Conservation (phyloP, 2,113 vertebrate genomes). For the Girardinichthys multiradiatus region DNA sequence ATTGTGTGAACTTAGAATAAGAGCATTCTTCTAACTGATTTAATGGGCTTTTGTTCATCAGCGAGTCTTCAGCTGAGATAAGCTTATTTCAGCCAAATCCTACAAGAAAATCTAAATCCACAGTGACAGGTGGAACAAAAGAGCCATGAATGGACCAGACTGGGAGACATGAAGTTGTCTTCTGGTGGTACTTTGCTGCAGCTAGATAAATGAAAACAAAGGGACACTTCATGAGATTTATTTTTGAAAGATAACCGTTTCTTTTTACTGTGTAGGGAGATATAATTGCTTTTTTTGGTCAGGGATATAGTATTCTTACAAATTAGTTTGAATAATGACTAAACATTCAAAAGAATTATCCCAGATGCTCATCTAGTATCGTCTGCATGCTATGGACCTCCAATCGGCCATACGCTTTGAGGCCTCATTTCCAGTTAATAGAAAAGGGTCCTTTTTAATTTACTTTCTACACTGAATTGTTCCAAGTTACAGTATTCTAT, state of each 20-base stretch:
- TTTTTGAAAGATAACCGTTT: neutral
- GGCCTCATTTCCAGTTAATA: neutral
- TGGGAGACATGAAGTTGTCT: conserved; percentile 67
- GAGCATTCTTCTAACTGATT: conserved; percentile 70
- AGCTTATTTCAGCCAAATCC: conserved; percentile 78
- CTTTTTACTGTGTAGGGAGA: neutral
- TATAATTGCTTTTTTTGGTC: neutral
- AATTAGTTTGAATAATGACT: neutral
- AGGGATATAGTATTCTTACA: neutral
- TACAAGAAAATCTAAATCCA: conserved; percentile 78
- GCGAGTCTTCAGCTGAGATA: conserved; percentile 75
- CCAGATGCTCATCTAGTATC: neutral
- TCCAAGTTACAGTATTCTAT: neutral
- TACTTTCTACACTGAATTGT: neutral
- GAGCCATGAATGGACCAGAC: conserved; percentile 58
- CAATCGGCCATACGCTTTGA: neutral
- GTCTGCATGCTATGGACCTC: neutral
- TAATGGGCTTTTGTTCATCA: conserved; percentile 80
- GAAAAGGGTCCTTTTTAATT: neutral
- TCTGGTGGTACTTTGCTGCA: conserved; percentile 42
- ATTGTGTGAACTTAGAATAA: conserved; percentile 57
- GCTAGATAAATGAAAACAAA: neutral
- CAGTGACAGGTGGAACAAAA: conserved; percentile 84
- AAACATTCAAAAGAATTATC: neutral
- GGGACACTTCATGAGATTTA: conserved; percentile 2